Evolutionary conservation across 2,113 vertebrate species (phyloP).

Genomic region (Sula dactylatra): DNA sequence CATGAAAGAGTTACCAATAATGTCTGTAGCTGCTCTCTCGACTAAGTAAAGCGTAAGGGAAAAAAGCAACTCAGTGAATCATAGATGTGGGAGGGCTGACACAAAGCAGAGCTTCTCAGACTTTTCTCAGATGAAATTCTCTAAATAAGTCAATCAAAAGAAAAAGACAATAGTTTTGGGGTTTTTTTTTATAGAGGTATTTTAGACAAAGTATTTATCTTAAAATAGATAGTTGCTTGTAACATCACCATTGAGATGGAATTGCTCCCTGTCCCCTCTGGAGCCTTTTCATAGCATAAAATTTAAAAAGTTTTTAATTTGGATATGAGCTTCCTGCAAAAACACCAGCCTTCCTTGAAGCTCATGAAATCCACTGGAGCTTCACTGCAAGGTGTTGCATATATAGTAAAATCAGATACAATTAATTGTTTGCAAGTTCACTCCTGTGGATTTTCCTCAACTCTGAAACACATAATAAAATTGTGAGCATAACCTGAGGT

Average conservation of each 20-base stretch:
- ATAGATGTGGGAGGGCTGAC: neutral
- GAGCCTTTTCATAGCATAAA: neutral
- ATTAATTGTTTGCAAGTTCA: neutral
- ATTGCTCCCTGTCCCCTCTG: neutral
- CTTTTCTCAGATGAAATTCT: neutral
- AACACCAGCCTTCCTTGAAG: neutral
- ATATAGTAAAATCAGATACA: neutral
- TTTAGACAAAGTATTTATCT: neutral
- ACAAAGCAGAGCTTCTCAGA: neutral
- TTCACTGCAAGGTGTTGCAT: neutral
- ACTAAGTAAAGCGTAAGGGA: neutral
- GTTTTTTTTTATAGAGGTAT: neutral
- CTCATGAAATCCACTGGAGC: neutral
- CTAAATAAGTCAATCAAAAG: slow-evolving; percentile 10
- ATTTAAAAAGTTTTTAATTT: neutral
- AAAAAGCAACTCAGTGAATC: neutral
- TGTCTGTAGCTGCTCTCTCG: neutral
- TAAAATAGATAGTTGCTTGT: neutral
- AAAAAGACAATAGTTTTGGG: neutral
- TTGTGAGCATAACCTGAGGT: neutral
- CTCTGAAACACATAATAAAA: neutral
- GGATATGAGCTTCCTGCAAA: neutral
- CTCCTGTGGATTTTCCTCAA: neutral
- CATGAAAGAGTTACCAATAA: neutral
- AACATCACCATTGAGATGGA: neutral